phyloP scores from a whole-genome alignment of 1,140 invertebrate genomes.

The Aricia agestis region DNA sequence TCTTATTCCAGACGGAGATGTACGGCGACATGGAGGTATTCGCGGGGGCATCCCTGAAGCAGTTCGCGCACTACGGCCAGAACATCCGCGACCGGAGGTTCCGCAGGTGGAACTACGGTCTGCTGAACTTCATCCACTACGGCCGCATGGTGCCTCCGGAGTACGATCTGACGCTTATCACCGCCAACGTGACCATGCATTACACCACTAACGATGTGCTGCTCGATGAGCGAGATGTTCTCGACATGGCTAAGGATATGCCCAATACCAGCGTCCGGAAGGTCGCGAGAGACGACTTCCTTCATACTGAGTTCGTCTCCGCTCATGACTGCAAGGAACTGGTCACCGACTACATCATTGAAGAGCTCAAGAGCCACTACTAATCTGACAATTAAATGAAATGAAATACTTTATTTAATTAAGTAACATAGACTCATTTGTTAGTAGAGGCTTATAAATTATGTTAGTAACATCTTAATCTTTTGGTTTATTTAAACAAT shows the following conservation, averaged over 20 bases:
- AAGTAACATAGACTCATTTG: no score
- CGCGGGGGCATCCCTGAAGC: slow-evolving; percentile 45
- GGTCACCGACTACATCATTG: slow-evolving; percentile 27
- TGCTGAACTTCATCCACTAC: slow-evolving; percentile 37
- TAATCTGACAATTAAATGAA: no score
- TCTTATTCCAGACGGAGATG: slow-evolving; percentile 19
- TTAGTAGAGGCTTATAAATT: no score
- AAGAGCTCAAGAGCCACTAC: slow-evolving; percentile 14
- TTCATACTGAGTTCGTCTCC: slow-evolving; percentile 28
- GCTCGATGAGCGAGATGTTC: slow-evolving; percentile 20
- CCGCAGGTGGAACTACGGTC: slow-evolving; percentile 44
- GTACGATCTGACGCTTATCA: slow-evolving; percentile 25
- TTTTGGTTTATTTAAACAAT: no score
- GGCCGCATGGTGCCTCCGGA: slow-evolving; percentile 29
- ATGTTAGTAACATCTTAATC: no score
- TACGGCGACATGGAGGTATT: slow-evolving; percentile 23
- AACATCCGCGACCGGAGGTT: slow-evolving; percentile 51
- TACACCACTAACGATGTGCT: slow-evolving; percentile 26
- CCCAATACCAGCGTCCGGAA: slow-evolving; percentile 25
- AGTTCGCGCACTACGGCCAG: slow-evolving; percentile 52
- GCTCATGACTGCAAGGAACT: slow-evolving; percentile 26
- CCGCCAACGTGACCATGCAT: slow-evolving; percentile 23
- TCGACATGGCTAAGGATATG: slow-evolving; percentile 26
- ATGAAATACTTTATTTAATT: no score
- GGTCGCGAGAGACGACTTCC: slow-evolving; percentile 25